phyloP scores from a whole-genome alignment of 2,888 invertebrate species.

The Cenopis cana region DNA sequence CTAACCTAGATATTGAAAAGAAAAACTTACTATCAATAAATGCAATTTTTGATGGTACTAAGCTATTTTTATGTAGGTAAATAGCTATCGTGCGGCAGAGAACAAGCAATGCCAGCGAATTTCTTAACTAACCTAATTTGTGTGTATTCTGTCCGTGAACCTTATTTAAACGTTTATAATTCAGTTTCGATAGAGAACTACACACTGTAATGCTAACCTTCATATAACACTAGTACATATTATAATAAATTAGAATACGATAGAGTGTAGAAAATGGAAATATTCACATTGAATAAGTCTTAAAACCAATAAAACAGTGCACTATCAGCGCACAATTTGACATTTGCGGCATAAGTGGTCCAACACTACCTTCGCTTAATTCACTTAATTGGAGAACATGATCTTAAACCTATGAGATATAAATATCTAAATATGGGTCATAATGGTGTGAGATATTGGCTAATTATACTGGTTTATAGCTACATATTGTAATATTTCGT shows the following conservation, averaged over 20 bases:
- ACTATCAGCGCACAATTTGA: constrained; percentile 45
- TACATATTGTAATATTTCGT: constrained; percentile 28
- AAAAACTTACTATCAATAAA: constrained; percentile 41
- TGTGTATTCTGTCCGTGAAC: constrained; percentile 19
- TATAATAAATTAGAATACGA: constrained; percentile 63
- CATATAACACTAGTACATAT: constrained; percentile 50
- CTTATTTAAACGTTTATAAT: too few relatives aligned
- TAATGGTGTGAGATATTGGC: constrained; percentile 26
- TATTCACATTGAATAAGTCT: constrained; percentile 58
- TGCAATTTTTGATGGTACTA: constrained; percentile 41
- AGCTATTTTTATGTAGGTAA: constrained; percentile 3
- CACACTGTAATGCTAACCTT: constrained; percentile 44
- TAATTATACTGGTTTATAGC: constrained; percentile 31
- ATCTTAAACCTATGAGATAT: constrained; percentile 46
- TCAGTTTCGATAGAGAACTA: constrained; percentile 18
- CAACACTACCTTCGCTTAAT: constrained; percentile 32
- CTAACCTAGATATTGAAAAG: constrained; percentile 26
- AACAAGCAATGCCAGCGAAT: constrained; percentile 23
- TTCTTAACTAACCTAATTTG: constrained; percentile 31
- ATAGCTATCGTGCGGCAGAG: constrained; percentile 20
- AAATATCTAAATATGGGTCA: constrained; percentile 39
- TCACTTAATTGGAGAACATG: constrained; percentile 42
- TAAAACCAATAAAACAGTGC: constrained; percentile 79
- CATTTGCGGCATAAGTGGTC: constrained; percentile 39
- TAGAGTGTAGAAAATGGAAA: constrained; percentile 82